Base-by-base conservation (phyloP, 2,113 vertebrate genomes). In the Ondatra zibethicus region DNA sequence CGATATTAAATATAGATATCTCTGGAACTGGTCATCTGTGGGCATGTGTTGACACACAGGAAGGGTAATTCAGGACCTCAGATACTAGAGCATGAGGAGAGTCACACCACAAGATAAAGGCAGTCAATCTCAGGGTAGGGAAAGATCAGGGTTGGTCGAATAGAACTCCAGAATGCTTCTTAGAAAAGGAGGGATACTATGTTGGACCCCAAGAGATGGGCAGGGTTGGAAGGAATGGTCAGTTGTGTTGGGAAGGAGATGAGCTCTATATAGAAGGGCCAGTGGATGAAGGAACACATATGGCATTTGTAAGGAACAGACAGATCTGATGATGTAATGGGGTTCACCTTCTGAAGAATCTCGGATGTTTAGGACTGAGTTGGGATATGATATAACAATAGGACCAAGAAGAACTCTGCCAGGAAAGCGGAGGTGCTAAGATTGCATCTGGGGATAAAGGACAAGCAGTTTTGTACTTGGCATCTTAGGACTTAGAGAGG, bases 71-170 rank as follows among this genome's bases (percentile, higher is more conserved):
- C 11, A 85, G 78, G 36, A 55, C 9, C 88, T 36, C 29, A 52
- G 55, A 33, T 17, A 63, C 39, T 66, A 63, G 91, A 66, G 61
- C 29, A 25, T 39, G 47, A 88, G 42, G 4, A 73, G 42, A 70
- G 84, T 95, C 73, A 58, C 29, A 50, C 29, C 13, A 80, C 88
- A 88, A 94, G 58, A 45, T 81, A 84, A 93, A 92, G 78, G 50
- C 3, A 10, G n/a, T 16, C 36, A 42, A 5, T 3, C 0, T 50
- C 19, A 42, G 27, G 42, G 58, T 72, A 50, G 29, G 47, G 45
- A 93, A 39, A 87, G 25, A 13, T 55, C 4, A 29, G 5, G 33
- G 36, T 12, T 86, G 65, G 19, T 16, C 58, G 7, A 58, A 66
- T 13, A 61, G 70, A 81, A 42, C 16, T 36, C 42, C 75, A 42